These are phyloP conservation scores for Cantharis lateralis DNA, from an alignment of 2,888 invertebrate genomes.

Conservation along the genomic window DNA sequence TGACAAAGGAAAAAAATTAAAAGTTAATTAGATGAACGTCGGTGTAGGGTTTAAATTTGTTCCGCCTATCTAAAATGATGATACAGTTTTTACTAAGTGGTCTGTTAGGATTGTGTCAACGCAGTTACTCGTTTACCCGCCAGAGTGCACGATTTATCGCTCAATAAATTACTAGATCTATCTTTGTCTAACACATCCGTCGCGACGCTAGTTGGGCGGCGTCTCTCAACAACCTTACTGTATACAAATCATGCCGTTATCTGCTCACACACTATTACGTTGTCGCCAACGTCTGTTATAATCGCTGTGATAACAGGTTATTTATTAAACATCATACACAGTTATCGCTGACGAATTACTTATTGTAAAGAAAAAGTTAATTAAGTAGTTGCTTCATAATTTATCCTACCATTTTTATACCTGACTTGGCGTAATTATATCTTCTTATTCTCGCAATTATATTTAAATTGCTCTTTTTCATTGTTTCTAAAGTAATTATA, in stretches of 20 bases:
- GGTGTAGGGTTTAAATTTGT: not conserved
- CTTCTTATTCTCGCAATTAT: not conserved
- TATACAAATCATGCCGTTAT: constrained; percentile 51
- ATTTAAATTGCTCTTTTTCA: not conserved
- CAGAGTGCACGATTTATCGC: constrained; percentile 57
- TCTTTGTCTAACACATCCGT: constrained; percentile 49
- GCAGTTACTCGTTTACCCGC: constrained; percentile 56
- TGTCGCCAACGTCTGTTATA: constrained; percentile 50
- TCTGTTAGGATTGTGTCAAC: constrained; percentile 57
- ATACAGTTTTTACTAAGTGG: constrained; percentile 44
- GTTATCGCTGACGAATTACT: constrained; percentile 28
- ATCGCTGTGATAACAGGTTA: constrained; percentile 51
- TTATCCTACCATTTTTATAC: not conserved
- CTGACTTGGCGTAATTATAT: not conserved
- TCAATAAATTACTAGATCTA: constrained; percentile 54
- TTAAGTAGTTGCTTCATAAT: not conserved
- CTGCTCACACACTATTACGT: constrained; percentile 43
- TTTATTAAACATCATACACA: constrained; percentile 46
- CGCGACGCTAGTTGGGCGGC: constrained; percentile 35
- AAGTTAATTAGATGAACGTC: constrained; percentile 22
- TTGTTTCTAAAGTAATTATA: not conserved
- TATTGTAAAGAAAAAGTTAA: constrained; percentile 2
- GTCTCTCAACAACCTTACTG: constrained; percentile 45
- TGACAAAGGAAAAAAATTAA: not conserved
- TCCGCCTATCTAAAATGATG: constrained; percentile 18